Evolutionary conservation across 2,888 invertebrate species (phyloP).

Genomic region (Nebria salina): DNA sequence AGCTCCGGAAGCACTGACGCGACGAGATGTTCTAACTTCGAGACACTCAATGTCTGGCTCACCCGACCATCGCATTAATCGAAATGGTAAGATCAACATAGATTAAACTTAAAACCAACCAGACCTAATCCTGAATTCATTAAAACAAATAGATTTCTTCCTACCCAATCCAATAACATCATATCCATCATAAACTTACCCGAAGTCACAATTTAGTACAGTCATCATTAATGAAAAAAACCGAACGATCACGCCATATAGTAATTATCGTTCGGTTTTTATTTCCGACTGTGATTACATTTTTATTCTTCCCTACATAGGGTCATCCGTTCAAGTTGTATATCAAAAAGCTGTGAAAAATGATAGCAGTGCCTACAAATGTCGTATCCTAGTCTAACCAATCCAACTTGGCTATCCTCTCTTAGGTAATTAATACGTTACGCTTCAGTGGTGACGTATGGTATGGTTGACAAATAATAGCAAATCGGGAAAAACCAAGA

Average conservation of each 20-base stretch:
- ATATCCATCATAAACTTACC: no score
- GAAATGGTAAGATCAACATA: conserved; percentile 70
- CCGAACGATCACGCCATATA: no score
- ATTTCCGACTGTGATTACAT: background rate
- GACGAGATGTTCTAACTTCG: conserved; percentile 80
- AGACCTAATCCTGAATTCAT: conserved; percentile 23
- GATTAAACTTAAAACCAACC: background rate
- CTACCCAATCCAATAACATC: no score
- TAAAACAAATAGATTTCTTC: background rate
- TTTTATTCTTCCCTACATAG: conserved; percentile 23
- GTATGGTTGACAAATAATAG: background rate
- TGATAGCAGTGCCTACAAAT: conserved; percentile 45
- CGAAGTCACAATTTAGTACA: no score
- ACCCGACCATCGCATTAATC: conserved; percentile 74
- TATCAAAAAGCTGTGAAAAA: conserved; percentile 46
- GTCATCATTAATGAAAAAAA: no score
- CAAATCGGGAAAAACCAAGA: background rate
- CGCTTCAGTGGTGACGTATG: background rate
- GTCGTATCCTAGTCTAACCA: conserved; percentile 44
- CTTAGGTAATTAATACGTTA: conserved; percentile 10
- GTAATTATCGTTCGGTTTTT: no score
- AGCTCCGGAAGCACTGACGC: conserved; percentile 73
- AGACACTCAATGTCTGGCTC: conserved; percentile 83
- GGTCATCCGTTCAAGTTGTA: conserved; percentile 44
- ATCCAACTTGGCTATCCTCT: conserved; percentile 8